Base-by-base conservation (phyloP, 2,797 vertebrate species). In the Poeciliopsis infans region DNA sequence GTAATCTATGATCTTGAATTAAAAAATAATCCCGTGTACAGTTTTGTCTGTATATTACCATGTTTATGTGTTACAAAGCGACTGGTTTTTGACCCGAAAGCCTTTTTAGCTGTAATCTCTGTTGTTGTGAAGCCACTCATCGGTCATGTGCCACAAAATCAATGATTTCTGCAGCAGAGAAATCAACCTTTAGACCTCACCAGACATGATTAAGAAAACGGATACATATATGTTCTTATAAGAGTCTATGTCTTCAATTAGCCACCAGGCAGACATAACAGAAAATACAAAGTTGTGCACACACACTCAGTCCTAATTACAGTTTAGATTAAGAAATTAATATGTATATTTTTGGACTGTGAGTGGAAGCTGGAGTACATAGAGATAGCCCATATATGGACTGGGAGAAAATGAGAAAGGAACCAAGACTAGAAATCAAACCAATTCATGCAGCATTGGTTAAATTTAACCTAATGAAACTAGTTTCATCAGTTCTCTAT, bases 1-100 rank as follows among this genome's bases (percentile, higher is more conserved):
- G 71, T 91, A 90, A 93, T 90, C 90, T 83, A 85, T 75, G 43
- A 78, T 81, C 75, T 45, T 85, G 80, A 90, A 88, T 91, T 55
- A 83, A 87, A 91, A 86, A 76, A 10, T 89, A 92, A 93, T 92
- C 88, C 57, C 45, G 1, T 79, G 71, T 80, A 51, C 31, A 51
- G 43, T 43, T 43, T 10, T 57, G 20, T 68, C 13, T 88, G 64
- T 81, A 79, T 36, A 47, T 71, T 47, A 72, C 74, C 57, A 28
- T 71, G 31, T 74, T 36, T 85, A 79, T 80, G 80, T 51, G 53
- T 72, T 80, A 80, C 83, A 89, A 87, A 77, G 81, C 80, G 76
- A 59, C n/a, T 77, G 57, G 75, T 75, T 76, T 69, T 82, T 88
- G 90, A 94, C 91, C 91, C 88, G 57, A 7, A 84, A 82, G 90